phyloP scores from a whole-genome alignment of 2,113 vertebrate genomes.

The Gallinago media region DNA sequence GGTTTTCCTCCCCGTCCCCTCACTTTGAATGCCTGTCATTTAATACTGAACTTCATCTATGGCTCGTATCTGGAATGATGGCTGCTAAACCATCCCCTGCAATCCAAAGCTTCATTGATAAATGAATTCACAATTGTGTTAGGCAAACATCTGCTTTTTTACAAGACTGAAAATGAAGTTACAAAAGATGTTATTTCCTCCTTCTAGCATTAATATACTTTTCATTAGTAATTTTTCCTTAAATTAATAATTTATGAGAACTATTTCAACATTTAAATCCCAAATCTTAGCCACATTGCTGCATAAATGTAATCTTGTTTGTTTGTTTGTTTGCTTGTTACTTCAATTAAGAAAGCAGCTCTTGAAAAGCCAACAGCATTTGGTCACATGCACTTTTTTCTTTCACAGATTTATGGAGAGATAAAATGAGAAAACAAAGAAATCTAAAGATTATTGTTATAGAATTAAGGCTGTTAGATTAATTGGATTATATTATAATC shows the following conservation, averaged over 20 bases:
- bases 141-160: not conserved
- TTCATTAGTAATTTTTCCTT: not conserved
- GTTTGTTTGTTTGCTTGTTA: not conserved
- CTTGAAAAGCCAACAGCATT: not conserved
- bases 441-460: not conserved
- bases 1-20: not conserved
- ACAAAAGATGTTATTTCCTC: not conserved
- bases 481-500: not conserved
- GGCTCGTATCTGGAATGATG: not conserved
- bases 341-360: not conserved
- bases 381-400: not conserved
- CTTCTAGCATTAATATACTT: not conserved
- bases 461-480: not conserved
- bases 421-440: not conserved
- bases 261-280: not conserved
- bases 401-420: not conserved
- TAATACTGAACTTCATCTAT: not conserved
- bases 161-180: not conserved
- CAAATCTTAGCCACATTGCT: not conserved
- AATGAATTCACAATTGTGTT: not conserved
- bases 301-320: not conserved
- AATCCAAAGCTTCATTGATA: not conserved
- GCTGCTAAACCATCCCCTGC: not conserved
- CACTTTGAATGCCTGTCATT: not conserved
- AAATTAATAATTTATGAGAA: not conserved